These are phyloP conservation scores for Oryctes rhinoceros DNA, from an alignment of 1,140 invertebrate genomes.

Conservation along the genomic window DNA sequence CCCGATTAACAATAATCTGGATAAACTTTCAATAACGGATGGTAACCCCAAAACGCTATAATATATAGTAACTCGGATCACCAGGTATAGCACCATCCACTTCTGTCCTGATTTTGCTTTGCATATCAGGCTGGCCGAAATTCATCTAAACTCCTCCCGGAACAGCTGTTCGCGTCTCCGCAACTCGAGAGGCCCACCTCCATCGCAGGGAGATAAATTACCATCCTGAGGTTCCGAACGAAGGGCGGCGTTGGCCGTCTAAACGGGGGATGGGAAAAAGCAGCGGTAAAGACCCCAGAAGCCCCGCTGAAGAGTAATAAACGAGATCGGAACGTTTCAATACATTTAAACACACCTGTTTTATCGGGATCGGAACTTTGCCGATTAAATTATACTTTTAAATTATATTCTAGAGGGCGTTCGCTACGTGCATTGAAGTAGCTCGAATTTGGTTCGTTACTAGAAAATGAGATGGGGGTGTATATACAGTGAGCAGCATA, in stretches of 20 bases:
- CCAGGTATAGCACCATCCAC: neutral
- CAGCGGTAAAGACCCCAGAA: neutral
- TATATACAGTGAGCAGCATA: no score
- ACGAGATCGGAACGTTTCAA: slow-evolving; percentile 37
- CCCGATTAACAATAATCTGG: no score
- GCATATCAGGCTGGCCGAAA: neutral
- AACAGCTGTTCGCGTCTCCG: neutral
- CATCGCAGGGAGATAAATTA: neutral
- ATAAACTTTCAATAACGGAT: no score
- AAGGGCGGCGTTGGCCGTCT: neutral
- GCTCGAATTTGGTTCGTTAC: neutral
- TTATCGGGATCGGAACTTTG: slow-evolving; percentile 44
- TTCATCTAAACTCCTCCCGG: neutral
- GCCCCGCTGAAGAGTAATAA: slow-evolving; percentile 5
- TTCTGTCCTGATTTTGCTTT: neutral
- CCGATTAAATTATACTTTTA: slow-evolving; percentile 46
- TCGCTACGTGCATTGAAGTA: neutral
- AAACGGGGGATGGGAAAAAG: neutral
- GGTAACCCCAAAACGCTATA: no score
- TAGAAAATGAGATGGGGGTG: neutral
- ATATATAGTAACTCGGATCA: no score
- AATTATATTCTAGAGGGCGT: slow-evolving; percentile 37
- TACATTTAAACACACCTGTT: slow-evolving; percentile 45
- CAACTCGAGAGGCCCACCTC: neutral
- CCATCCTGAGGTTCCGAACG: neutral